Percentiles rank a stretch among this genome's conserved stretches.
These are phyloP conservation scores for Eumaeus atala DNA, from an alignment of 1,140 invertebrate species.

Conservation along the genomic window DNA sequence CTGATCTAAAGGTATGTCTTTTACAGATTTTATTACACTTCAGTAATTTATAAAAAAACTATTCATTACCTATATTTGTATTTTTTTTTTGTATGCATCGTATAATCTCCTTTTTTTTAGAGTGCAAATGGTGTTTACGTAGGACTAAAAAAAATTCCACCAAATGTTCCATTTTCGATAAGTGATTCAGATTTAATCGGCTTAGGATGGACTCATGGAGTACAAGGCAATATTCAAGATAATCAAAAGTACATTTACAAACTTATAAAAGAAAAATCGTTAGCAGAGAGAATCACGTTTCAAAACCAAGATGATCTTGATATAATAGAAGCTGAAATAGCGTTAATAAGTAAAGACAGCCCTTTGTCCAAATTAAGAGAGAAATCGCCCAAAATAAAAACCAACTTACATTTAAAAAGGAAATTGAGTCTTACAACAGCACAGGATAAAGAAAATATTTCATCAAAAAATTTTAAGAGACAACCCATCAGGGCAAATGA, in stretches of 20 bases:
- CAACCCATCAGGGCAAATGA: slow-evolving; percentile 19
- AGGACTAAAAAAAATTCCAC: slow-evolving; percentile 45
- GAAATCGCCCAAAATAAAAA: slow-evolving; percentile 9
- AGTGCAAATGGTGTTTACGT: slow-evolving; percentile 63
- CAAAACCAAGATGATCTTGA: slow-evolving; percentile 42
- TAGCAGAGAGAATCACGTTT: slow-evolving; percentile 38
- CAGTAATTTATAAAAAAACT: no score
- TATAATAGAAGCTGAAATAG: slow-evolving; percentile 30
- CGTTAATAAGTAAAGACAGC: slow-evolving; percentile 18
- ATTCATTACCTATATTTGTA: no score
- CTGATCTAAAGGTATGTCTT: slow-evolving; percentile 30
- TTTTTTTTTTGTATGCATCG: neutral
- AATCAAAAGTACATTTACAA: slow-evolving; percentile 58
- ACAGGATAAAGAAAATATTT: slow-evolving; percentile 17
- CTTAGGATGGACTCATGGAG: slow-evolving; percentile 48
- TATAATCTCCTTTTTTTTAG: slow-evolving; percentile 31
- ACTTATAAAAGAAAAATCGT: slow-evolving; percentile 32
- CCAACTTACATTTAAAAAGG: slow-evolving; percentile 30
- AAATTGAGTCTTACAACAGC: slow-evolving; percentile 25
- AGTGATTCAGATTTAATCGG: slow-evolving; percentile 49
- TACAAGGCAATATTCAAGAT: slow-evolving; percentile 38
- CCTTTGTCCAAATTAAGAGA: neutral
- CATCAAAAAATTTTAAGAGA: slow-evolving; percentile 20
- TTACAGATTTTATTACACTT: neutral
- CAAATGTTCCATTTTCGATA: slow-evolving; percentile 39